These are phyloP conservation scores for Cardiocondyla obscurior DNA, from an alignment of 1,140 invertebrate genomes.

Conservation along the genomic window DNA sequence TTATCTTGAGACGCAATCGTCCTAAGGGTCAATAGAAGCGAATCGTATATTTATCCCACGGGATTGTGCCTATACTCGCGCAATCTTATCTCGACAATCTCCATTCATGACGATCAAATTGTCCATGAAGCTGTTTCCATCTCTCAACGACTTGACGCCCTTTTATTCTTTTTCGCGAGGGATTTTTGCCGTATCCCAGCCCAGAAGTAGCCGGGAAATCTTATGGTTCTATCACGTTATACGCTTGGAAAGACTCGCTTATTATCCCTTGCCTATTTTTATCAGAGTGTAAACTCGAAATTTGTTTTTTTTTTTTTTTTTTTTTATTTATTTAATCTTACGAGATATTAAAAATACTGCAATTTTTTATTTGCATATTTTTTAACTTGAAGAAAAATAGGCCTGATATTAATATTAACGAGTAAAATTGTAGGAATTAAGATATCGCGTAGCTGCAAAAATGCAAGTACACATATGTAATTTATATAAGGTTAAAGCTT, in stretches of 20 bases:
- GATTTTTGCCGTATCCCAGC: neutral
- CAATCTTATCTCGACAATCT: conserved; percentile 65
- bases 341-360: neutral
- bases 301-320: no score
- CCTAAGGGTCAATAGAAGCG: conserved; percentile 46
- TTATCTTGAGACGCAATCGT: conserved; percentile 57
- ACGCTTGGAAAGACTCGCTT: neutral
- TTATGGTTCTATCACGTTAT: conserved; percentile 24
- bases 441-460: neutral
- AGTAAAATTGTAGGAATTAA: neutral
- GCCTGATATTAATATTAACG: neutral
- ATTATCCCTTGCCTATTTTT: neutral
- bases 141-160: neutral
- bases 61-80: conserved; percentile 48
- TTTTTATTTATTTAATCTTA: neutral
- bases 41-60: conserved; percentile 64
- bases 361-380: neutral
- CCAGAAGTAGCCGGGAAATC: neutral
- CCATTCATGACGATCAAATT: conserved; percentile 47
- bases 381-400: neutral
- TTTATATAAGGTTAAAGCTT: neutral
- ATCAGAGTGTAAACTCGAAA: no score
- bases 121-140: conserved; percentile 41
- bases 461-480: neutral
- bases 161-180: neutral